These are phyloP conservation scores for Cyrtodaria siliqua DNA, from an alignment of 2,888 invertebrate genomes.

Conservation along the genomic window DNA sequence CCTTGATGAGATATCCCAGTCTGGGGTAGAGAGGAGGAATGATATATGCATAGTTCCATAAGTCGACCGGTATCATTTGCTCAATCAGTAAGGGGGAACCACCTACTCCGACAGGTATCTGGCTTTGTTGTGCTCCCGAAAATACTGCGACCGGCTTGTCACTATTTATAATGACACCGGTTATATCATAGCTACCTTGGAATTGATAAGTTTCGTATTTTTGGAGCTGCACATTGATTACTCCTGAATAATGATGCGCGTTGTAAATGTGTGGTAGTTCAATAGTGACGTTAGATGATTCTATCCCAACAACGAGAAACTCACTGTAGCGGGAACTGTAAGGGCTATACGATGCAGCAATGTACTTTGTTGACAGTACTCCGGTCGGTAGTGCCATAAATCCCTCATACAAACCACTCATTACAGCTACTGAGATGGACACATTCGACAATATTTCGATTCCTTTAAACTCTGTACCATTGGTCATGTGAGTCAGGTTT, in stretches of 20 bases:
- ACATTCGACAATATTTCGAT: background rate
- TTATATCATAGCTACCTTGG: background rate
- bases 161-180: conserved; percentile 1
- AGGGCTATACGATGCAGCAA: background rate
- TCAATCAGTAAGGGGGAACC: background rate
- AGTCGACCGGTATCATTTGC: conserved; percentile 3
- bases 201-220: conserved; percentile 2
- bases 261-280: background rate
- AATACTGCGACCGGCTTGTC: conserved; percentile 13
- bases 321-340: background rate
- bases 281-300: background rate
- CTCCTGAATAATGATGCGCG: background rate
- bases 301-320: background rate
- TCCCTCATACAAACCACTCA: background rate
- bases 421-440: background rate
- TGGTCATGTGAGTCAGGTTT: background rate
- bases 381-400: background rate
- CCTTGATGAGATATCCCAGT: background rate
- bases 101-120: background rate
- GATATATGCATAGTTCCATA: conserved; percentile 4
- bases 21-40: conserved; percentile 2
- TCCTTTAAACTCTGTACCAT: background rate
- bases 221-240: background rate
- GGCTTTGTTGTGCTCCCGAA: background rate
- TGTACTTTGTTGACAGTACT: background rate